Evolutionary conservation across 2,113 vertebrate species (phyloP).

Genomic region (Tenrec ecaudatus): DNA sequence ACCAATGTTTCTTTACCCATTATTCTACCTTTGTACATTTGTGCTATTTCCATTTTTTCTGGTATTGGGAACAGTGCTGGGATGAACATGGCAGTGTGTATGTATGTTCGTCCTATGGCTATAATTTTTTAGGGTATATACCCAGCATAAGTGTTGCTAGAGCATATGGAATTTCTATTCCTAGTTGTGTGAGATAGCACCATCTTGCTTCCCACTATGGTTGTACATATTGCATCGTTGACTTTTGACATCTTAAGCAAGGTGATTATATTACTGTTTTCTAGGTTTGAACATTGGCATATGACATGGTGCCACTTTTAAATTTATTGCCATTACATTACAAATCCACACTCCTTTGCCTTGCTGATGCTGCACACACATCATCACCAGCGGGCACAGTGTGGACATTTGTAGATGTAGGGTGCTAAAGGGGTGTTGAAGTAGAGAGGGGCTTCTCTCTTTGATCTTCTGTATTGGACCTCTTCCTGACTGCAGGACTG

Average conservation of each 20-base stretch:
- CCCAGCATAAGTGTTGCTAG: no score
- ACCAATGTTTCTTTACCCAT: no score
- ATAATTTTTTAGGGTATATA: no score
- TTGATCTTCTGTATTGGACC: neutral
- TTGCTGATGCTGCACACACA: neutral
- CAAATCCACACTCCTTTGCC: neutral
- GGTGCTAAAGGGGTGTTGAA: neutral
- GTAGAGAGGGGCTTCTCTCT: neutral
- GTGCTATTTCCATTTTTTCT: no score
- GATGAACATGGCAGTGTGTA: no score
- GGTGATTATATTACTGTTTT: conserved; percentile 2
- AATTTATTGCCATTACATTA: neutral
- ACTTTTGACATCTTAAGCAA: conserved; percentile 36
- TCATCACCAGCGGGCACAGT: neutral
- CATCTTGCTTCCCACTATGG: no score
- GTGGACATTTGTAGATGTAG: neutral
- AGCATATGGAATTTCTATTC: no score
- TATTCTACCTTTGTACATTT: no score
- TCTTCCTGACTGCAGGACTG: neutral
- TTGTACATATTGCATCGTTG: neutral
- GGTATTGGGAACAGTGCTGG: no score
- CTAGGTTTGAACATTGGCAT: neutral
- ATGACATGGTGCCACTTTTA: neutral
- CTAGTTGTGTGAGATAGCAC: no score
- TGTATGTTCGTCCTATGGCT: no score